Percentiles rank a stretch among this genome's conserved stretches.
phyloP scores from a whole-genome alignment of 1,140 invertebrate species.

The Limonius californicus region DNA sequence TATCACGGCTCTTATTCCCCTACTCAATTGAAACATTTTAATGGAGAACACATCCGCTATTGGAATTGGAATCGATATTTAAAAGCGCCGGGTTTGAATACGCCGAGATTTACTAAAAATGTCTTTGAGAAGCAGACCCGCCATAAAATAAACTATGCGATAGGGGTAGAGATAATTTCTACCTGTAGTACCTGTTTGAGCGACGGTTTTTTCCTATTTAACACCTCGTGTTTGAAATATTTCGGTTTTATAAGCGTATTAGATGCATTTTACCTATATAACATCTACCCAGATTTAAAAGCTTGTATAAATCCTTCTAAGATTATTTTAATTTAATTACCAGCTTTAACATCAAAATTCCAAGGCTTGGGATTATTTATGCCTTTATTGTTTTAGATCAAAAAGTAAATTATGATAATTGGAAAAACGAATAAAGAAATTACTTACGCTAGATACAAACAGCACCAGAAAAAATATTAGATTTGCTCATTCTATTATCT shows the following conservation, averaged over 20 bases:
- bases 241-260: slow-evolving; percentile 4
- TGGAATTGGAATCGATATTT: background rate
- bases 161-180: slow-evolving; percentile 8
- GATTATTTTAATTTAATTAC: too few species aligned
- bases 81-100: background rate
- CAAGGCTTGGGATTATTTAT: too few species aligned
- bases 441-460: too few species aligned
- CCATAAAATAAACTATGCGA: slow-evolving; percentile 15
- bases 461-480: too few species aligned
- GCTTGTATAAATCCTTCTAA: too few species aligned
- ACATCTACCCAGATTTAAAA: too few species aligned
- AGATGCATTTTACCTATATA: background rate
- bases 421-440: background rate
- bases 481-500: too few species aligned
- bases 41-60: background rate
- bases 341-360: too few species aligned
- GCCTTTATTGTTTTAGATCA: too few species aligned
- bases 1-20: background rate
- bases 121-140: background rate
- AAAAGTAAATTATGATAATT: background rate
- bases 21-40: background rate
- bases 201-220: background rate
- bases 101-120: slow-evolving; percentile 7
- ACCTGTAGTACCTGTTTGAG: slow-evolving; percentile 12
- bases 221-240: background rate